phyloP scores from a whole-genome alignment of 2,888 invertebrate genomes.

The Rotaria sp. region DNA sequence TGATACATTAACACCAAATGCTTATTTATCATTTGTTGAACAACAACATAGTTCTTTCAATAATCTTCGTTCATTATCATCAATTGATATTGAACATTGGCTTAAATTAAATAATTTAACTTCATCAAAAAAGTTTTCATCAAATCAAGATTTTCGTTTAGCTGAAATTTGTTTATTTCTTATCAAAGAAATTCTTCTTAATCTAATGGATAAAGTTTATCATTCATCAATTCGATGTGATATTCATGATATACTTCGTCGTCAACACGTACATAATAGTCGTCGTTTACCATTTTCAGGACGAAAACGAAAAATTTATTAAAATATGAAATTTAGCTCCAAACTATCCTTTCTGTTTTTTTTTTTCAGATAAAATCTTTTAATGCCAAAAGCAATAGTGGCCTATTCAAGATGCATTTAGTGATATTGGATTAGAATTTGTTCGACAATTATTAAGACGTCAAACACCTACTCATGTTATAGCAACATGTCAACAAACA shows the following conservation, averaged over 20 bases:
- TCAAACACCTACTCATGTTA: slow-evolving; percentile 43
- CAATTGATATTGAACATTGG: neutral
- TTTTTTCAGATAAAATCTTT: neutral
- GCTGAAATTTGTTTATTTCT: neutral
- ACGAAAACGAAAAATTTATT: neutral
- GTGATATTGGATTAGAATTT: slow-evolving; percentile 48
- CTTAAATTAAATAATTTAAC: neutral
- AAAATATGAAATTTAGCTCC: neutral
- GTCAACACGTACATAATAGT: neutral
- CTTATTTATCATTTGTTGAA: neutral
- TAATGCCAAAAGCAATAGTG: neutral
- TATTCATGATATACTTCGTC: neutral
- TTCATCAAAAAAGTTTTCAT: neutral
- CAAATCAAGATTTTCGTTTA: neutral
- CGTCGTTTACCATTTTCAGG: neutral
- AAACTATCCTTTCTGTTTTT: neutral
- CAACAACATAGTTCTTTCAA: neutral
- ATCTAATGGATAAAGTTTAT: neutral
- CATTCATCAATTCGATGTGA: neutral
- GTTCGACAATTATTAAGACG: slow-evolving; percentile 44
- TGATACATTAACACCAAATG: neutral
- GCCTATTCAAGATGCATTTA: slow-evolving; percentile 46
- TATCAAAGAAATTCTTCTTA: neutral
- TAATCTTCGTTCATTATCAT: neutral
- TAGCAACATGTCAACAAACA: slow-evolving; percentile 47